Percentiles rank a stretch among this genome's conserved stretches.
Conservation (phyloP, 35 echinoderm and acorn worm genomes). For the Anneissia japonica region DNA sequence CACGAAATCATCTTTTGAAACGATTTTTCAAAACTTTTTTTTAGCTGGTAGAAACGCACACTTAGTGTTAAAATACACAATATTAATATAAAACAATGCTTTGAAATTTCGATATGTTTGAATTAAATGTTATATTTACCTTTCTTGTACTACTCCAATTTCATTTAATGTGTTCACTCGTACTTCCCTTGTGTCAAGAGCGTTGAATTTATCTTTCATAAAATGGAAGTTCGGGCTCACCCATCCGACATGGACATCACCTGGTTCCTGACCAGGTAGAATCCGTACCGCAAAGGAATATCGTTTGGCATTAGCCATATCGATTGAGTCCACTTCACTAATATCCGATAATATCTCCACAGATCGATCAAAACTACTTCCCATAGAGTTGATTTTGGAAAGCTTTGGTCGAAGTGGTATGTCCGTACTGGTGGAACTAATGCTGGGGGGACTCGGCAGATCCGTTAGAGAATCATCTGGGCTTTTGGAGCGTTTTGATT, state of each 20-base stretch:
- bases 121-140: conserved; percentile 32
- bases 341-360: conserved; percentile 92
- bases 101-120: too few species aligned
- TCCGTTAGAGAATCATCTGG: conserved; percentile 60
- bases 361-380: conserved; percentile 92
- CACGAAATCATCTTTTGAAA: not conserved
- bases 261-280: conserved; percentile 89
- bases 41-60: too few species aligned
- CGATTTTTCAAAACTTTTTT: too few species aligned
- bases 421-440: conserved; percentile 50
- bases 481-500: conserved; percentile 46
- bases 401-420: conserved; percentile 50
- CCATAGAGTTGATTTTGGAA: conserved; percentile 55
- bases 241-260: conserved; percentile 88
- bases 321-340: conserved; percentile 92
- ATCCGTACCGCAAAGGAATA: conserved; percentile 73
- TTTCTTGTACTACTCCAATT: conserved; percentile 81
- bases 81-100: too few species aligned
- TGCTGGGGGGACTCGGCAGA: conserved; percentile 29
- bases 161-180: conserved; percentile 72
- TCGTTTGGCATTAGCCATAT: conserved; percentile 54
- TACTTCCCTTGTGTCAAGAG: conserved; percentile 64
- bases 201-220: conserved; percentile 57
- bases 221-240: conserved; percentile 89
- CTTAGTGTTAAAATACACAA: too few species aligned